These are phyloP conservation scores for Pemphigus obesinymphae DNA, from an alignment of 1,140 invertebrate genomes.

Conservation along the genomic window DNA sequence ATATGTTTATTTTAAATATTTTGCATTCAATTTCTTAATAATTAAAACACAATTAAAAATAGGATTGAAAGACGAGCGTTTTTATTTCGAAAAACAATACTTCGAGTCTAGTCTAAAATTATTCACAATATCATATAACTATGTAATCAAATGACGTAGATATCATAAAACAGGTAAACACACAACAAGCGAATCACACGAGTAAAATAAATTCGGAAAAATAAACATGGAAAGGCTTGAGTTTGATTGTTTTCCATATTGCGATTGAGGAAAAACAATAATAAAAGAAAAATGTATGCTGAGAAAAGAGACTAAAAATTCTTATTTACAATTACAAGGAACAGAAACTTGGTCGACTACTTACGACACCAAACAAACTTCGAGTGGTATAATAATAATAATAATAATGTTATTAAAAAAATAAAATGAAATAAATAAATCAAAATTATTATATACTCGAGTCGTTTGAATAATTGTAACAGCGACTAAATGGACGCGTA, in stretches of 20 bases:
- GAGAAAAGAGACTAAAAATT: constrained; percentile 40
- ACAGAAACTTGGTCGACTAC: constrained; percentile 34
- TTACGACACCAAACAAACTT: constrained; percentile 1
- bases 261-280: neutral
- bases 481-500: neutral
- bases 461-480: constrained; percentile 10
- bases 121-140: neutral
- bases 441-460: constrained; percentile 14
- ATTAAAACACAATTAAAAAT: constrained; percentile 18
- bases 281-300: constrained; percentile 18
- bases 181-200: constrained; percentile 35
- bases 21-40: neutral
- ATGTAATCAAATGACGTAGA: constrained; percentile 37
- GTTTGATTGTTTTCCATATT: constrained; percentile 27
- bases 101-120: constrained; percentile 16
- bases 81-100: constrained; percentile 35
- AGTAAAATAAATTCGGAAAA: constrained; percentile 37
- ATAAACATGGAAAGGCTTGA: constrained; percentile 36
- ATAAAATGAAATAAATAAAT: constrained; percentile 6
- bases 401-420: constrained; percentile 13
- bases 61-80: constrained; percentile 30
- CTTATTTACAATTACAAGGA: constrained; percentile 39
- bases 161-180: constrained; percentile 30
- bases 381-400: constrained; percentile 25
- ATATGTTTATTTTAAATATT: neutral